phyloP scores from a whole-genome alignment of 1,140 invertebrate species.

The Ganaspis sp. region DNA sequence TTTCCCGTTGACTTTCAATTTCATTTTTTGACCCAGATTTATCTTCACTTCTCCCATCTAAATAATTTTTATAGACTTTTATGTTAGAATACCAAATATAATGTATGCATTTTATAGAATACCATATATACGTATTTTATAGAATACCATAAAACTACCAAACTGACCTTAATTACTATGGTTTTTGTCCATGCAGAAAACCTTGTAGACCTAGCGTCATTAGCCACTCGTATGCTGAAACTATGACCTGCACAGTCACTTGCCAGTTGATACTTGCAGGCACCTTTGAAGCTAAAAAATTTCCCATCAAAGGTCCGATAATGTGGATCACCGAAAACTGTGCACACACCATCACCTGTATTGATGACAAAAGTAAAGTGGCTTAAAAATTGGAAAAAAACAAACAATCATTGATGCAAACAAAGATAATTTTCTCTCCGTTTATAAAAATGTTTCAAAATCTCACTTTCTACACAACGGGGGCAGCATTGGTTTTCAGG shows the following conservation, averaged over 20 bases:
- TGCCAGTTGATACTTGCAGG: slow-evolving; percentile 92
- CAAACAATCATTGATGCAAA: background rate
- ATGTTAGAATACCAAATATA: no score
- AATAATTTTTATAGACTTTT: background rate
- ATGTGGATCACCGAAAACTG: slow-evolving; percentile 94
- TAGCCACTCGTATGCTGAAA: slow-evolving; percentile 92
- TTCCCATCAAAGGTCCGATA: slow-evolving; percentile 95
- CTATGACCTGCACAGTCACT: slow-evolving; percentile 87
- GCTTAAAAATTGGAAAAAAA: background rate
- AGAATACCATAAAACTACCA: background rate
- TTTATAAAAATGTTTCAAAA: slow-evolving; percentile 6
- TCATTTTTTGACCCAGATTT: slow-evolving; percentile 90
- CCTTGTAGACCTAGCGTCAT: slow-evolving; percentile 86
- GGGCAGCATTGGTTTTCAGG: slow-evolving; percentile 89
- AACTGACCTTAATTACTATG: slow-evolving; percentile 83
- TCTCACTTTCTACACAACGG: slow-evolving; percentile 87
- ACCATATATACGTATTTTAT: no score
- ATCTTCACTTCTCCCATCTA: slow-evolving; percentile 83
- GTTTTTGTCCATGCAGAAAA: slow-evolving; percentile 92
- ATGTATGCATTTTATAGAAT: no score
- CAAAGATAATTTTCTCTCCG: no score
- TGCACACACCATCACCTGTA: slow-evolving; percentile 89
- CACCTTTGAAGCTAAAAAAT: slow-evolving; percentile 93
- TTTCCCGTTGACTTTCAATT: slow-evolving; percentile 90
- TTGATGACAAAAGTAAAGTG: slow-evolving; percentile 56